Evolutionary conservation across 2,797 vertebrate species (phyloP).

Genomic region (Cetoscarus ocellatus): DNA sequence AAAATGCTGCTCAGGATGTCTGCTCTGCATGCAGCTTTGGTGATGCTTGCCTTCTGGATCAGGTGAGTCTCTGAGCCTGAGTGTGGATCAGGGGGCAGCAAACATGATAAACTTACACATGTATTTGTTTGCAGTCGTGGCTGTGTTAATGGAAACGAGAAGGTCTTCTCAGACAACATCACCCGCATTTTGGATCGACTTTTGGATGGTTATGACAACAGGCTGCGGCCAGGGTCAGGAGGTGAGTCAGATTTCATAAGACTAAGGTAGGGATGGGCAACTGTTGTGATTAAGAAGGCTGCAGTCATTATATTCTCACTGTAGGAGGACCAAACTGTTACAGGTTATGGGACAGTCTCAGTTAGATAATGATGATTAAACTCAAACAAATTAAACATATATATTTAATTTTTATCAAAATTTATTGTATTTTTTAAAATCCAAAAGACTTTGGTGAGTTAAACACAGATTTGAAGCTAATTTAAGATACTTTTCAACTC

Average conservation of each 20-base stretch:
- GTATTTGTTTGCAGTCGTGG: slow-evolving; percentile 76
- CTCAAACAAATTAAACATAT: too few relatives aligned
- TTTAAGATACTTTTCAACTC: too few relatives aligned
- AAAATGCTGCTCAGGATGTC: slow-evolving; percentile 48
- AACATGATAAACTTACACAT: slow-evolving; percentile 1
- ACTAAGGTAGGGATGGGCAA: too few relatives aligned
- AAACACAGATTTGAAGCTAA: too few relatives aligned
- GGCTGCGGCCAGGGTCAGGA: slow-evolving; percentile 92
- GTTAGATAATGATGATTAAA: too few relatives aligned
- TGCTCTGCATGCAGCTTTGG: slow-evolving; percentile 11
- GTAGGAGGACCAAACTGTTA: too few relatives aligned
- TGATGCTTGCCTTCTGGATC: slow-evolving; percentile 57
- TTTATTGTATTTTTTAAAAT: too few relatives aligned
- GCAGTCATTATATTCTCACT: too few relatives aligned
- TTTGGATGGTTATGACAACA: slow-evolving; percentile 94
- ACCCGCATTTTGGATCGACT: slow-evolving; percentile 92
- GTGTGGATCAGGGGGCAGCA: not conserved
- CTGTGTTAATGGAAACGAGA: slow-evolving; percentile 74
- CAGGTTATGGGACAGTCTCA: too few relatives aligned
- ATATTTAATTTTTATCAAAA: too few relatives aligned
- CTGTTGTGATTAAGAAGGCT: too few relatives aligned
- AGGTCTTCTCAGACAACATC: slow-evolving; percentile 89
- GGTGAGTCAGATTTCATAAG: slow-evolving; percentile 73
- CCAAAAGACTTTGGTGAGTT: too few relatives aligned
- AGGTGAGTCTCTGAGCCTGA: slow-evolving; percentile 54